These are phyloP conservation scores for Clivina fossor DNA, from an alignment of 2,888 invertebrate species.

Conservation along the genomic window DNA sequence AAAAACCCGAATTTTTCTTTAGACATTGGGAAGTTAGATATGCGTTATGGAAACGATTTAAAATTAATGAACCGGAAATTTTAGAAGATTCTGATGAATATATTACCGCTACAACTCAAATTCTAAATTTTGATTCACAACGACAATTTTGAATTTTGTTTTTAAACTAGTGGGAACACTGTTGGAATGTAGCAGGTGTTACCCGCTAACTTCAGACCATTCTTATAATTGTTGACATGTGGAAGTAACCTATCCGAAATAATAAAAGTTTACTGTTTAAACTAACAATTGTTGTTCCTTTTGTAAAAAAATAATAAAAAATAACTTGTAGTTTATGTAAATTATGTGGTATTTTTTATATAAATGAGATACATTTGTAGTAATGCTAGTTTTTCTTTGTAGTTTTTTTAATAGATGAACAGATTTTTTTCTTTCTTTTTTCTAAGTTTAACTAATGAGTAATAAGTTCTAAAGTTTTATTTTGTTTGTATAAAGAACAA, in stretches of 20 bases:
- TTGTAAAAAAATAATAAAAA: no score
- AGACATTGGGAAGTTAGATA: slow-evolving; percentile 68
- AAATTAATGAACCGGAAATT: slow-evolving; percentile 2
- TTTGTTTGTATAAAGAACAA: no score
- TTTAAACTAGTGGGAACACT: slow-evolving; percentile 18
- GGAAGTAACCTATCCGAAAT: slow-evolving; percentile 28
- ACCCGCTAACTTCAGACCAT: slow-evolving; percentile 10
- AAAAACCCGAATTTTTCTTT: slow-evolving; percentile 64
- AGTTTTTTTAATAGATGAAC: no score
- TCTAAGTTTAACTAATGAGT: no score
- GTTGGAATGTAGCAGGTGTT: slow-evolving; percentile 7
- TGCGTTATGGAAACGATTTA: slow-evolving; percentile 64
- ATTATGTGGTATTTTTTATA: not conserved
- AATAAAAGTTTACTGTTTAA: slow-evolving; percentile 20
- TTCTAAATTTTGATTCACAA: no score
- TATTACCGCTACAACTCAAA: not conserved
- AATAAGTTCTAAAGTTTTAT: no score
- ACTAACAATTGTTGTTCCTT: no score
- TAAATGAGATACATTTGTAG: slow-evolving; percentile 1
- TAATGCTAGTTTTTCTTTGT: not conserved
- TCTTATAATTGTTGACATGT: slow-evolving; percentile 27
- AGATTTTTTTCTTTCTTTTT: no score
- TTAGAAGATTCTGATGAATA: not conserved
- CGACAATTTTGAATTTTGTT: no score
- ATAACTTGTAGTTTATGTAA: not conserved